Conservation (phyloP, 2,113 vertebrate genomes). For the Rutilus rutilus region DNA sequence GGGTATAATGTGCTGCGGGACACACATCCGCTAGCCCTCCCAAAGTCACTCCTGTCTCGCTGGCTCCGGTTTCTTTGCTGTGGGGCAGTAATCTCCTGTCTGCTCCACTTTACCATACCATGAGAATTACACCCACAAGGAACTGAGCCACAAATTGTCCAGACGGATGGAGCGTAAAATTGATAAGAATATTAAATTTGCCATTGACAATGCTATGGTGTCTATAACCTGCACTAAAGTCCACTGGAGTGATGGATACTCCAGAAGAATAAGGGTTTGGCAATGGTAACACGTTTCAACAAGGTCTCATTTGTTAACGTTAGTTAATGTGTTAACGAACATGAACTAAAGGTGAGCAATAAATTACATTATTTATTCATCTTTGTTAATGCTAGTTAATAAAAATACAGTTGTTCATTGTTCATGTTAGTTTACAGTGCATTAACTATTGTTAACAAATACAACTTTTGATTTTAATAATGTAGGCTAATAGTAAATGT, state of each 20-base stretch:
- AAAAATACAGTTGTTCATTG: no score
- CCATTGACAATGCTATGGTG: constrained; percentile 4
- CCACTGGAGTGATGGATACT: background rate
- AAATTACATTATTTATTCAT: no score
- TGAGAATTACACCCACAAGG: constrained; percentile 58
- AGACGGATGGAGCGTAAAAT: constrained; percentile 61
- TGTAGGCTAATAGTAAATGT: no score
- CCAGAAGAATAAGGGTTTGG: background rate
- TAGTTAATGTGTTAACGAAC: no score
- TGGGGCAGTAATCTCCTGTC: constrained; percentile 53
- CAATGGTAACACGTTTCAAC: no score
- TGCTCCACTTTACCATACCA: constrained; percentile 30
- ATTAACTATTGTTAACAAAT: no score
- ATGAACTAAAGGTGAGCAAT: no score
- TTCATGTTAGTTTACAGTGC: no score
- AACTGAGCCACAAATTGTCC: constrained; percentile 67
- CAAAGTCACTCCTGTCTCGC: constrained; percentile 73
- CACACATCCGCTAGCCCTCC: constrained; percentile 65
- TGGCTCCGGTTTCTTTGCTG: constrained; percentile 57
- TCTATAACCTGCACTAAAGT: background rate
- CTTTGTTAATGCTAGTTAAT: no score
- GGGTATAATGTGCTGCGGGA: constrained; percentile 65
- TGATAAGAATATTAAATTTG: constrained; percentile 59
- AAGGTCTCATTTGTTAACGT: no score
- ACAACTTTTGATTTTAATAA: no score